Conservation (phyloP, 2,888 invertebrate genomes). For the Acanthacorydalis orientalis region DNA sequence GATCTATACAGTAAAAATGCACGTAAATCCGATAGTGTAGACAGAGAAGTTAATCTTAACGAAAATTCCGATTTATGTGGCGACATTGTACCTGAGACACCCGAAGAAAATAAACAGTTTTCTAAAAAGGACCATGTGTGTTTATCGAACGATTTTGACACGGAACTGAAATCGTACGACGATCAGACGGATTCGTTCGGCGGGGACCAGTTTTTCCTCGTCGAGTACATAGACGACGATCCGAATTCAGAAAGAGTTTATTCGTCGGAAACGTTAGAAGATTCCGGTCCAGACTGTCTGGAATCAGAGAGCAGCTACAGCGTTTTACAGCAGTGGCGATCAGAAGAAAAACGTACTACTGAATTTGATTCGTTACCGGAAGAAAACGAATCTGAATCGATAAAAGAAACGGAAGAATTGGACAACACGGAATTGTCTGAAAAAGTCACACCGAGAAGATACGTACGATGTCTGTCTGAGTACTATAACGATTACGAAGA, state of each 20-base stretch:
- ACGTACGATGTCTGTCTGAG: slow-evolving; percentile 28
- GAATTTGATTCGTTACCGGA: neutral
- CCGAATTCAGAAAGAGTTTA: slow-evolving; percentile 13
- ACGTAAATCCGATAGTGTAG: slow-evolving; percentile 4
- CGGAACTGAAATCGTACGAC: slow-evolving; percentile 18
- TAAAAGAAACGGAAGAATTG: neutral
- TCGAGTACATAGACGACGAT: slow-evolving; percentile 17
- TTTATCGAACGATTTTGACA: slow-evolving; percentile 17
- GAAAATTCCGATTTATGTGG: slow-evolving; percentile 11
- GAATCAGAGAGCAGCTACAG: neutral
- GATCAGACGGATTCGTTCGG: slow-evolving; percentile 14
- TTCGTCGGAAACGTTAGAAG: slow-evolving; percentile 19
- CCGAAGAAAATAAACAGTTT: slow-evolving; percentile 7
- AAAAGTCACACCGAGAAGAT: slow-evolving; percentile 10
- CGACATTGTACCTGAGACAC: slow-evolving; percentile 5
- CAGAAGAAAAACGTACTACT: neutral
- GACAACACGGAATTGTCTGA: slow-evolving; percentile 1
- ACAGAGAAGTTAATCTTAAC: slow-evolving; percentile 4
- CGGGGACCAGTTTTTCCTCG: slow-evolving; percentile 24
- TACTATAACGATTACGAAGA: slow-evolving; percentile 48
- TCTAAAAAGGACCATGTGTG: slow-evolving; percentile 16
- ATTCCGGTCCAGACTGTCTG: neutral
- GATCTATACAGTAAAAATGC: slow-evolving; percentile 11
- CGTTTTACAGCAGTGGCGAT: neutral
- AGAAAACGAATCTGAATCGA: neutral